These are phyloP conservation scores for Erythrocebus patas DNA, from an alignment of 2,113 vertebrate genomes.

Conservation along the genomic window DNA sequence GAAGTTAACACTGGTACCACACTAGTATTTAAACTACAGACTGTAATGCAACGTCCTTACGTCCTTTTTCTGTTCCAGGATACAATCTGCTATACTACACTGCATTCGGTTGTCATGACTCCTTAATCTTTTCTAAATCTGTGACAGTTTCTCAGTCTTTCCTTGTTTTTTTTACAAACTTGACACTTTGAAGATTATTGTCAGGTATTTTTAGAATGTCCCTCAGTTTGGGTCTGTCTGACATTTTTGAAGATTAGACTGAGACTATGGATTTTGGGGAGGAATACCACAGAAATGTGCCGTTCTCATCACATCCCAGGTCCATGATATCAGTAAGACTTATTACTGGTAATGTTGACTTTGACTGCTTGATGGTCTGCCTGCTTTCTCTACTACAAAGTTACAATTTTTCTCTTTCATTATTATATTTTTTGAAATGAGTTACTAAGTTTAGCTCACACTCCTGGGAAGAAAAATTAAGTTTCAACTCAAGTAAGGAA, in stretches of 20 bases:
- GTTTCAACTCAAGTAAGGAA: background rate
- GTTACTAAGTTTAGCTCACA: background rate
- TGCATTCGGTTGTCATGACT: background rate
- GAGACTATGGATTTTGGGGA: background rate
- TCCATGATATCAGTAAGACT: background rate
- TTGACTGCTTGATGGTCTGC: background rate
- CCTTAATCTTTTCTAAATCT: background rate
- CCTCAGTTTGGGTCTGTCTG: background rate
- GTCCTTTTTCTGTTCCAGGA: background rate
- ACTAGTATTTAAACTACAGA: background rate
- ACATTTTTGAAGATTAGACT: background rate
- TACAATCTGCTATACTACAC: background rate
- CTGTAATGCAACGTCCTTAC: no score
- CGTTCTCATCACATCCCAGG: background rate
- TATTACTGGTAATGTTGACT: background rate
- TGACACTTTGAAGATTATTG: background rate
- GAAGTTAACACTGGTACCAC: background rate
- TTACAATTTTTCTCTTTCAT: background rate
- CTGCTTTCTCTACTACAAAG: background rate
- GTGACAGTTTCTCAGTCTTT: background rate
- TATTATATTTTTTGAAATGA: background rate
- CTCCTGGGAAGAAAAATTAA: background rate
- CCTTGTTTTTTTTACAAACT: background rate
- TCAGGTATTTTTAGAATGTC: background rate
- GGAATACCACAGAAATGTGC: background rate